These are phyloP conservation scores for Synodontis membranacea DNA, from an alignment of 2,113 vertebrate genomes.

Conservation along the genomic window DNA sequence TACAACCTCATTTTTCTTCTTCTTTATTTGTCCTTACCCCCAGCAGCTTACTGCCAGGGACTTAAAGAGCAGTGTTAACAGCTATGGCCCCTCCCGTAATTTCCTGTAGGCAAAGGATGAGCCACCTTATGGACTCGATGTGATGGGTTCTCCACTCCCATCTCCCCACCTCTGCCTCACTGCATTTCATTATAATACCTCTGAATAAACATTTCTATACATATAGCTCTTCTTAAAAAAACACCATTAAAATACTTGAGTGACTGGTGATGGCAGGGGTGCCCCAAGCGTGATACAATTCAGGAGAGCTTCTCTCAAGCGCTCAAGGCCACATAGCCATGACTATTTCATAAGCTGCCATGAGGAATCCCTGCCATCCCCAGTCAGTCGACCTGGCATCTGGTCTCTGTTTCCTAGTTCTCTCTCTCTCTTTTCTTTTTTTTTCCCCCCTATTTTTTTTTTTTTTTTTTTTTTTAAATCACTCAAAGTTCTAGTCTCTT, in stretches of 20 bases:
- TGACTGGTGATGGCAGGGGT: constrained; percentile 71
- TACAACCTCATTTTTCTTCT: constrained; percentile 74
- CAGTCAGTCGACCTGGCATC: constrained; percentile 75
- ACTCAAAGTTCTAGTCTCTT: constrained; percentile 43
- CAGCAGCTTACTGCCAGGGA: constrained; percentile 62
- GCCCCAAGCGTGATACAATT: constrained; percentile 25
- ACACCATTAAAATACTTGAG: constrained; percentile 73
- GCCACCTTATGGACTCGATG: constrained; percentile 41
- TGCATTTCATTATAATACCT: constrained; percentile 79
- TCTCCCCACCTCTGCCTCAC: constrained; percentile 69
- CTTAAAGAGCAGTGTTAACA: constrained; percentile 76
- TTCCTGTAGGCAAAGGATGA: constrained; percentile 52
- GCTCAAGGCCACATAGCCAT: constrained; percentile 4
- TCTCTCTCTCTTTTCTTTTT: constrained; percentile 52
- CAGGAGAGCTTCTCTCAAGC: constrained; percentile 24
- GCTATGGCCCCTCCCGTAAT: constrained; percentile 69
- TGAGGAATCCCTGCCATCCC: constrained; percentile 60
- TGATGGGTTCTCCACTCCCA: constrained; percentile 61
- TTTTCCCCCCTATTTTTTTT: constrained; percentile 36
- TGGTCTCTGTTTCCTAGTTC: constrained; percentile 71
- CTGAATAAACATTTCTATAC: constrained; percentile 82
- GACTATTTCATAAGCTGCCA: constrained; percentile 52
- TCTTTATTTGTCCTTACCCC: constrained; percentile 52
- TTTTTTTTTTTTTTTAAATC: constrained; percentile 37
- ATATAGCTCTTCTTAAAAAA: constrained; percentile 74